Base-by-base conservation (phyloP, 2,888 invertebrate species). In the Diachrysia chrysitis region DNA sequence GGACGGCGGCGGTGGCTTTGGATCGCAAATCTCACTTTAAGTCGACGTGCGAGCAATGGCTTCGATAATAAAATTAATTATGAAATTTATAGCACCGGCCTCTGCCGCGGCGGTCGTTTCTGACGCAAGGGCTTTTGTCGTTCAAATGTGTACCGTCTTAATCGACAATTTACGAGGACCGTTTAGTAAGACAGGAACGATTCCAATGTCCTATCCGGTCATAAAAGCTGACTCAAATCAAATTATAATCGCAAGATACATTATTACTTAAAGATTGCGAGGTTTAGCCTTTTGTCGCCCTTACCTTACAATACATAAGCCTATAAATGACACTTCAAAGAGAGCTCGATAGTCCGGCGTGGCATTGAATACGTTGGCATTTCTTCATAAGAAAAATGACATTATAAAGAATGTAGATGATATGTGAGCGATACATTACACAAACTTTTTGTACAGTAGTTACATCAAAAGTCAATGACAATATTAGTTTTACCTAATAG, bases 41-140 rank as follows among this genome's bases (percentile, higher is more conserved):
- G 92, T 77, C 92, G 92, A 93, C 91, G 86, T 87, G 87, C 89
- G 88, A 92, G 90, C 89, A 90, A 89, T 89, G 88, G 88, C 84
- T 85, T 84, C 87, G 89, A 90, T 90, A 89, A 90, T 93, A 92
- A 93, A 93, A 93, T 93, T 93, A 93, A 92, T 93, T 93, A 91
- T 92, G 83, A 87, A 90, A 93, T 93, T 93, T 92, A 93, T 92
- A 84, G 88, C 89, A 82, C 73, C 82, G 73, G 78, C 71, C 79
- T 77, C 81, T 83, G 83, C 76, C 71, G 83, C 80, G 80, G 85
- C 87, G 85, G 86, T 80, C 81, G 78, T 85, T 83, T 86, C 85
- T 86, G 86, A 84, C 83, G 83, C 81, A 81, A 79, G 71, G 68
- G 80, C 86, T 85, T 92, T 92, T 92, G 92, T 91, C 88, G 87